phyloP scores from a whole-genome alignment of 2,797 vertebrate genomes.

The Kryptolebias ocellatus region DNA sequence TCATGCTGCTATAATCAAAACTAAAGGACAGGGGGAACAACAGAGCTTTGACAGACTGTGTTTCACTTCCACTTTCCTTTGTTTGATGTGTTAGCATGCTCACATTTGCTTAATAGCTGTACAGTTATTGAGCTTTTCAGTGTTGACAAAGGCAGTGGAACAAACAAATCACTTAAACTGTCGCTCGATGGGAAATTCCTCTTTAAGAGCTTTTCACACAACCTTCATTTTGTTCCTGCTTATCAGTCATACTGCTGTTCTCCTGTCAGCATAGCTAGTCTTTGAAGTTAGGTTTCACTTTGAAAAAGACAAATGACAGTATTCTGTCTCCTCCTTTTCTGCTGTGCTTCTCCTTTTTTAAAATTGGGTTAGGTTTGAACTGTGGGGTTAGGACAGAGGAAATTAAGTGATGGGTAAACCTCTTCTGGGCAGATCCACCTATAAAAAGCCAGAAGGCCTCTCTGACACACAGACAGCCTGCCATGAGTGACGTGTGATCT shows the following conservation, averaged over 20 bases:
- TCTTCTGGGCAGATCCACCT: slow-evolving; percentile 68
- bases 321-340: slow-evolving; percentile 9
- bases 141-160: not conserved
- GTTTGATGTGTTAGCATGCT: not conserved
- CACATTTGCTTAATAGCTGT: too few relatives aligned
- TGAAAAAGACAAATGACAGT: slow-evolving; percentile 17
- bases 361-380: slow-evolving; percentile 5
- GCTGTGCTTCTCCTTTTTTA: not conserved
- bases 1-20: too few relatives aligned
- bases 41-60: too few relatives aligned
- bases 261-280: slow-evolving; percentile 14
- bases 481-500: slow-evolving; percentile 98
- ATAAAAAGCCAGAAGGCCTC: slow-evolving; percentile 54
- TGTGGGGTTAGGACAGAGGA: slow-evolving; percentile 23
- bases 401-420: slow-evolving; percentile 37
- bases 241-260: not conserved
- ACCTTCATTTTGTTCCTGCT: slow-evolving; percentile 5
- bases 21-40: too few relatives aligned
- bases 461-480: slow-evolving; percentile 93
- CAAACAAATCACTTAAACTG: not conserved
- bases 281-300: slow-evolving; percentile 19
- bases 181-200: not conserved
- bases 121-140: not conserved
- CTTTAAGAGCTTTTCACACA: not conserved
- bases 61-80: not conserved